These are phyloP conservation scores for Elaphurus davidianus DNA, from an alignment of 2,113 vertebrate genomes.

Conservation along the genomic window DNA sequence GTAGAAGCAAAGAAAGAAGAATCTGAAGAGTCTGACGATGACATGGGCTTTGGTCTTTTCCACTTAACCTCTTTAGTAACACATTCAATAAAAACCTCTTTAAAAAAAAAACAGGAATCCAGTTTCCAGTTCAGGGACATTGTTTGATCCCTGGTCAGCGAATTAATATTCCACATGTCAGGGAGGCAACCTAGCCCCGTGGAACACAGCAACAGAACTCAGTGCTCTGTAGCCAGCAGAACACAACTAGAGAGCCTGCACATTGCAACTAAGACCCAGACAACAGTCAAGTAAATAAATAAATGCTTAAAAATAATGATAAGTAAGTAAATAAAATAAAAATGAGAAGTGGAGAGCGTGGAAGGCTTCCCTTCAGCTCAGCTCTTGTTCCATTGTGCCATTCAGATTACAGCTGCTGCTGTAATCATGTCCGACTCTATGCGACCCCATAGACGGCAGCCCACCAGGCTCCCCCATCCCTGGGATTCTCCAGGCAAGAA, in stretches of 20 bases:
- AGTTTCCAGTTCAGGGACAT: background rate
- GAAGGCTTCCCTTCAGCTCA: background rate
- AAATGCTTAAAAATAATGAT: background rate
- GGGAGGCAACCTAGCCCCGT: background rate
- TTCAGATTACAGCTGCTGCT: background rate
- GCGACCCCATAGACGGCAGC: accelerated
- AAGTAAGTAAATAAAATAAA: background rate
- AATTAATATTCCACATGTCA: background rate
- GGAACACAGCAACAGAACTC: background rate
- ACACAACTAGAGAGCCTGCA: background rate
- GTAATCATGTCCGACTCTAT: accelerated
- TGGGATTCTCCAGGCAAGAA: background rate
- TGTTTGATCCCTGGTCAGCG: accelerated
- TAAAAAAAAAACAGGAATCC: background rate
- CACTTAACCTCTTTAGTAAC: background rate
- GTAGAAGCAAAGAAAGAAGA: background rate
- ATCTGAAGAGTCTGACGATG: background rate
- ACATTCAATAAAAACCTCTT: background rate
- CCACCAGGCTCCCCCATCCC: background rate
- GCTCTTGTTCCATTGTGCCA: background rate
- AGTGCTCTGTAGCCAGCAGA: background rate
- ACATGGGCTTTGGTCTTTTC: background rate
- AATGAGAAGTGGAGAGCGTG: background rate
- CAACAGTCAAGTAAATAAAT: background rate
- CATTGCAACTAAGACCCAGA: background rate